Conservation (phyloP, 1,140 invertebrate genomes). For the Drosophila littoralis region DNA sequence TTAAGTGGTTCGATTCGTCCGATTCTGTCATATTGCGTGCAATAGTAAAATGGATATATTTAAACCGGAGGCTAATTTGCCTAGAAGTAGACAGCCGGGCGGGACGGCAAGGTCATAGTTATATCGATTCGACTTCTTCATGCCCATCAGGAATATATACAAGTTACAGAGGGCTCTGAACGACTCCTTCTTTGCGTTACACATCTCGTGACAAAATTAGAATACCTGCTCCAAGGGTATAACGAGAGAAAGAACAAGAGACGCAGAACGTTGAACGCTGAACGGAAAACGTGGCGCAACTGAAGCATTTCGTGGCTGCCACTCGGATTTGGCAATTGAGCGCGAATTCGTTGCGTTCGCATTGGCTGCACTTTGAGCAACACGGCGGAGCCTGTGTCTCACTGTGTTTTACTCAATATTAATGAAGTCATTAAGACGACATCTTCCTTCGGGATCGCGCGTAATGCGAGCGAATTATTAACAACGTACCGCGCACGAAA, state of each 20-base stretch:
- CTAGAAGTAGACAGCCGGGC: too few relatives aligned
- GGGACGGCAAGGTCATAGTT: too few relatives aligned
- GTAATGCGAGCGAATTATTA: conserved; percentile 82
- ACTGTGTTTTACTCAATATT: conserved; percentile 79
- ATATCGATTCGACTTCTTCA: too few relatives aligned
- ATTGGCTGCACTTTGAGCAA: conserved; percentile 40
- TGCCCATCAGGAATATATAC: too few relatives aligned
- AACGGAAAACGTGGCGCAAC: conserved; percentile 34
- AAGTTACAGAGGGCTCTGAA: too few relatives aligned
- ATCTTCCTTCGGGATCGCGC: conserved; percentile 76
- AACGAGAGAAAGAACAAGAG: conserved; percentile 28
- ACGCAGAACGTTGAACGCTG: not conserved
- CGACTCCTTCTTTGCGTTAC: too few relatives aligned
- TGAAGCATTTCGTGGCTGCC: conserved; percentile 58
- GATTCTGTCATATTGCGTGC: too few relatives aligned
- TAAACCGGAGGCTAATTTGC: too few relatives aligned
- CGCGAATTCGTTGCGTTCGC: conserved; percentile 43
- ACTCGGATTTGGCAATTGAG: conserved; percentile 56
- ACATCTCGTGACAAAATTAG: too few relatives aligned
- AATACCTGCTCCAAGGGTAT: not conserved
- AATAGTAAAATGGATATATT: too few relatives aligned
- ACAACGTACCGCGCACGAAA: conserved; percentile 73
- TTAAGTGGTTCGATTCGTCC: too few relatives aligned
- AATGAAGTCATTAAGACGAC: conserved; percentile 82
- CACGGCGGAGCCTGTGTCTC: conserved; percentile 17